Evolutionary conservation across 2,113 vertebrate genomes (phyloP), one percentile per base, ranked within the genome.

Genomic region (Mustela nigripes): DNA sequence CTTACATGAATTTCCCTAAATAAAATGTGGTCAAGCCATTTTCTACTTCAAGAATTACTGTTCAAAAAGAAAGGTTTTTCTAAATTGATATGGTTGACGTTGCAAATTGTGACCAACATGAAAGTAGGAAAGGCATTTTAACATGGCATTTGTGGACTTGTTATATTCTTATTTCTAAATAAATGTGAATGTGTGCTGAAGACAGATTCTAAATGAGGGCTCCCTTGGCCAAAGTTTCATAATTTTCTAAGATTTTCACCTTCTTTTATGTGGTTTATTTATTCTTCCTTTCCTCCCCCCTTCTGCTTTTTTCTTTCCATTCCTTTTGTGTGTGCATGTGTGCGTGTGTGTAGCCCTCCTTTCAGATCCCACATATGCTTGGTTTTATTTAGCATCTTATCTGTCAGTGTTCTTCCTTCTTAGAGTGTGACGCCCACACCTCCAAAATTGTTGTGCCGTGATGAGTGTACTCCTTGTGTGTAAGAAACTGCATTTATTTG

Each of bases 401-500:
- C 39, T 95, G 63, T 88, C 91, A 22, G 1, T 80, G 26, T 63
- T 87, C 28, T 28, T 84, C 58, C 63, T 94, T 53, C 76, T 78
- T 12, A 39, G 76, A 56, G 69, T 87, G 5, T 73, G 85, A 79
- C 1, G 0, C 53, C 71, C 71, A 85, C 69, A 82, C 65, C 42
- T 80, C 42, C 62, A 65, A 85, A 80, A 86, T 45, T 39, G 16
- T 81, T 94, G 42, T 71, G 39, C 85, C 7, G 31, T 81, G 79
- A 67, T 91, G 79, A 82, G 19, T 33, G 18, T 86, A 39, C 16
- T 91, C 42, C 45, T 60, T 69, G 53, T 89, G 78, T 85, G 31
- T 74, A 69, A 83, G 67, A 96, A 92, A 56, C 39, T 65, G 67
- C 56, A 48, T 92, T 95, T 88, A 50, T 39, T 50, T 97, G 60